Conservation (phyloP, 2,113 vertebrate genomes). For the Rhinogobius similis region DNA sequence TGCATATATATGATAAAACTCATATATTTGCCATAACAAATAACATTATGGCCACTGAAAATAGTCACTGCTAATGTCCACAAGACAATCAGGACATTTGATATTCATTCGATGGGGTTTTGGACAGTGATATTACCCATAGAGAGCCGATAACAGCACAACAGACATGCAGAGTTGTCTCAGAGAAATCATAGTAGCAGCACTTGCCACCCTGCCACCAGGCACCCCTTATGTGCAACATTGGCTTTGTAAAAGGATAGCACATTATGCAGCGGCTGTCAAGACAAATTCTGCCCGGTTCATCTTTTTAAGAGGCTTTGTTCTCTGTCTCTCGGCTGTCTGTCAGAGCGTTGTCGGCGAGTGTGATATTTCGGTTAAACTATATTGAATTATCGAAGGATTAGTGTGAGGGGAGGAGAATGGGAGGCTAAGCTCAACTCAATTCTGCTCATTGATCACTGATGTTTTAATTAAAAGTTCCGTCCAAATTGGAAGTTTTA, state of each 20-base stretch:
- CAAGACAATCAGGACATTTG: background rate
- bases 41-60: background rate
- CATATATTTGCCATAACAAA: background rate
- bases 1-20: too few relatives aligned
- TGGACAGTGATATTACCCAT: background rate
- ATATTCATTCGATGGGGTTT: background rate
- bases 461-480: background rate
- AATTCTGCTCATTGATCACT: slow-evolving; percentile 1
- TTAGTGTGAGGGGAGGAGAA: background rate
- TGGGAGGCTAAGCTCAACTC: background rate
- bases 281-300: slow-evolving; percentile 28
- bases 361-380: background rate
- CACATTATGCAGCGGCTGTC: slow-evolving; percentile 29
- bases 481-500: background rate
- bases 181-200: background rate
- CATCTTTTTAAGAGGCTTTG: background rate
- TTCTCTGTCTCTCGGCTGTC: background rate
- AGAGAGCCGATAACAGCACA: background rate
- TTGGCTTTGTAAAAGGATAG: slow-evolving; percentile 1
- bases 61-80: background rate
- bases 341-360: background rate
- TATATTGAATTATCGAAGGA: slow-evolving; percentile 10
- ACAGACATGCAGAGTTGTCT: background rate
- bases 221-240: background rate
- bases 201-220: background rate